phyloP scores from a whole-genome alignment of 2,113 vertebrate genomes.

The Dasypus novemcinctus region DNA sequence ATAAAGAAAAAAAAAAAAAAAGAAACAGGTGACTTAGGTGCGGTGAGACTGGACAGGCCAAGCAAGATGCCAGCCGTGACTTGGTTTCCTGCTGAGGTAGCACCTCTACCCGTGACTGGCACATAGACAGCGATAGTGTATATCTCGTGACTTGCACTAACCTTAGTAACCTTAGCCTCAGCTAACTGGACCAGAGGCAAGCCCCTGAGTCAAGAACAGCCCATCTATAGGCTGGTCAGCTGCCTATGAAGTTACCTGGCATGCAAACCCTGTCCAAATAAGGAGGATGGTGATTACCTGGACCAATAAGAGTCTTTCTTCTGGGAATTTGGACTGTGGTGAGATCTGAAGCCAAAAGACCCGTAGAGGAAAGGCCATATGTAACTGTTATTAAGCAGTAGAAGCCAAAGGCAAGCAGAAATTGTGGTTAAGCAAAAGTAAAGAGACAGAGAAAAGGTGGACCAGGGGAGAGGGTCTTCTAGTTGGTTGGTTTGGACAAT shows the following conservation, averaged over 20 bases:
- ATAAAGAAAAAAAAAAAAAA: neutral
- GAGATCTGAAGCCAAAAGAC: neutral
- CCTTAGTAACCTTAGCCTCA: neutral
- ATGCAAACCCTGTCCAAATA: neutral
- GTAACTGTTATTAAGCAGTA: neutral
- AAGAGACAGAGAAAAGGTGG: neutral
- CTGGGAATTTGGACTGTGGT: neutral
- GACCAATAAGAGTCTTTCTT: neutral
- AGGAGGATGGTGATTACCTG: neutral
- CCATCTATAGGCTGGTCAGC: neutral
- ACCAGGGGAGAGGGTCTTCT: neutral
- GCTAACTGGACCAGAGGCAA: neutral
- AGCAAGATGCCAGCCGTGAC: neutral
- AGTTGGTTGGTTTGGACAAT: neutral
- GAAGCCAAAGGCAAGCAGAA: neutral
- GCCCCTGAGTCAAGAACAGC: neutral
- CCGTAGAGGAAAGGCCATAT: neutral
- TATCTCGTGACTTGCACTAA: neutral
- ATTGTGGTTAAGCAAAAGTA: neutral
- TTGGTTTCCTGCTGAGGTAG: neutral
- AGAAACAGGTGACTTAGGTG: neutral
- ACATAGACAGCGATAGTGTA: neutral
- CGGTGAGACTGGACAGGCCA: neutral
- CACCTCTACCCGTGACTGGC: neutral
- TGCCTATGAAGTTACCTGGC: neutral